These are phyloP conservation scores for Harpegnathos saltator DNA, from an alignment of 1,140 invertebrate genomes.

Conservation along the genomic window DNA sequence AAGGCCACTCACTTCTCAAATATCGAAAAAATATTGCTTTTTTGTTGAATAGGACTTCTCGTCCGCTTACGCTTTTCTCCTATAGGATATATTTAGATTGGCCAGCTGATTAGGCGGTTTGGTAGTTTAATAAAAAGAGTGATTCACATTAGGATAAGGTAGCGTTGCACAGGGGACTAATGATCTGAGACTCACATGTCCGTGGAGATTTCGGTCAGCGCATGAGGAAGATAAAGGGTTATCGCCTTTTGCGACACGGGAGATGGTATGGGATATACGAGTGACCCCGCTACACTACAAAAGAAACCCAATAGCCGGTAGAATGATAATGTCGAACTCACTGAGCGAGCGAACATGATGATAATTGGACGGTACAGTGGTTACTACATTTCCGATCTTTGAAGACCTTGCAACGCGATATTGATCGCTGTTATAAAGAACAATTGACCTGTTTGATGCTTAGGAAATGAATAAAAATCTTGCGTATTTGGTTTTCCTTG, in stretches of 20 bases:
- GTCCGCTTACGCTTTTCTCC: not conserved
- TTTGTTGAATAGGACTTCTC: not conserved
- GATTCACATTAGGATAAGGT: not conserved
- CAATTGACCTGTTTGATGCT: not conserved
- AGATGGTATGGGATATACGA: not conserved
- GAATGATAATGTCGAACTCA: conserved; percentile 8
- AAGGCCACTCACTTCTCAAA: too few relatives aligned
- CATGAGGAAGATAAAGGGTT: conserved; percentile 1
- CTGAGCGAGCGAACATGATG: not conserved
- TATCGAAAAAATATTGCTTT: not conserved
- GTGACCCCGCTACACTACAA: not conserved
- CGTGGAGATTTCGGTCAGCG: conserved; percentile 33
- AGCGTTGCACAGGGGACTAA: conserved; percentile 33
- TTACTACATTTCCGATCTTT: conserved; percentile 16
- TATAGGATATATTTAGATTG: not conserved
- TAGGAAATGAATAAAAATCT: conserved; percentile 1
- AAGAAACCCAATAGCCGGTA: not conserved
- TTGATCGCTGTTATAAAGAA: conserved; percentile 6
- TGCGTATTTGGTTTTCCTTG: not conserved
- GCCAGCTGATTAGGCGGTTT: conserved; percentile 38
- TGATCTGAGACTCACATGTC: conserved; percentile 20
- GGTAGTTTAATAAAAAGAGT: not conserved
- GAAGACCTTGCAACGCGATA: not conserved
- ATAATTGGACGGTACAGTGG: too few relatives aligned
- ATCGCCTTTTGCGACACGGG: not conserved